Base-by-base conservation (phyloP, 2,888 invertebrate genomes). In the Molorchus minor region DNA sequence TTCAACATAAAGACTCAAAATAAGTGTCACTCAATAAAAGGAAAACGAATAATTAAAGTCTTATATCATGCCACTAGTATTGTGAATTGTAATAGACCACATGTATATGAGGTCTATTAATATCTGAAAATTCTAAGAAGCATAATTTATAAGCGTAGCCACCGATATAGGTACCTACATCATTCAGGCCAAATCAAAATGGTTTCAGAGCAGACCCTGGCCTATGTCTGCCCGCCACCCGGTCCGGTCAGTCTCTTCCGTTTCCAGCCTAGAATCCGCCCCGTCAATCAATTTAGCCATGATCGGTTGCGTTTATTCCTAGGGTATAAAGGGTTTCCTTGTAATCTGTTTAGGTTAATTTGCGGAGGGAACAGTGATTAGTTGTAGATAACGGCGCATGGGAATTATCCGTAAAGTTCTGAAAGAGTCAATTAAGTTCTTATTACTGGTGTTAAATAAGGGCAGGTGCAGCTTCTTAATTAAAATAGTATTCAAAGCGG, bases 281-380 rank as follows among this genome's bases (percentile, higher is more conserved):
- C 64, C 49, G 56, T 64, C 61, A 57, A 64, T 64, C 64, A 61
- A 36, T 56, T 56, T 61, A 58, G 25, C 56, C 58, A 51, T 53
- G 65, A 63, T 58, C 61, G 59, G 51, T 49, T 57, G 59, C 57
- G 63, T 61, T 63, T 58, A 55, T 60, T 67, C 57, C 63, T 44
- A 55, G 58, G 58, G 62, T 52, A 56, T 64, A 64, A 64, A 66
- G 63, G 66, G 64, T 66, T 66, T 64, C 61, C 64, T 61, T 62
- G 64, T 66, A 66, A 66, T 66, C 58, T 60, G 47, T 62, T 66
- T 64, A 62, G 64, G 61, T 60, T 62, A 61, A 66, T 63, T 66
- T 66, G 63, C 45, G 65, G 63, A 47, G 21, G 40, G 51, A 47
- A 40, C 56, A 33, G 56, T 55, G 55, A 61, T 61, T 55, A 64